phyloP scores from a whole-genome alignment of 2,888 invertebrate species.

The Lasioglossum zephyrum region DNA sequence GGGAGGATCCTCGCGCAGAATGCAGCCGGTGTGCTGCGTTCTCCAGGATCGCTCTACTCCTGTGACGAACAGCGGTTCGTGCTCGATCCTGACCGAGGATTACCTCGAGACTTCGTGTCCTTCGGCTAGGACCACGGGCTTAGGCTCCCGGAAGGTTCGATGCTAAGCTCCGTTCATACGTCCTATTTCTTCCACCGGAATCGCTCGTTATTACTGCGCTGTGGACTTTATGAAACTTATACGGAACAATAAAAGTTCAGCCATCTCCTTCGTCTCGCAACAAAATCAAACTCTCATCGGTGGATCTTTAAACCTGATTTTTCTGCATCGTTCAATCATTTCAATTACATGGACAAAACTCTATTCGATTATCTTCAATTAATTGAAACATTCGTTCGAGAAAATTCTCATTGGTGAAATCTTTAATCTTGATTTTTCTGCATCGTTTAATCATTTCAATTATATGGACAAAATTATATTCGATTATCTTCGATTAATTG shows the following conservation, averaged over 20 bases:
- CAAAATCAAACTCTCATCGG: neutral
- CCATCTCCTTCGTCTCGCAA: neutral
- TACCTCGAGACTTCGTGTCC: conserved; percentile 2
- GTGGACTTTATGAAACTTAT: neutral
- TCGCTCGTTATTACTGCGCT: neutral
- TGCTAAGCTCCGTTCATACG: conserved; percentile 15
- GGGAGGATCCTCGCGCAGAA: conserved; percentile 52
- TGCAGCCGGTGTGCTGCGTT: conserved; percentile 25
- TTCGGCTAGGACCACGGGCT: conserved; percentile 19
- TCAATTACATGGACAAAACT: no score
- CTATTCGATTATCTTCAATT: no score
- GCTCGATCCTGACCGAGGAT: conserved; percentile 27
- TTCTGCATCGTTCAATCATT: no score
- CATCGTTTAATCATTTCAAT: no score
- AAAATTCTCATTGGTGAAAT: neutral
- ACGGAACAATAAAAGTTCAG: neutral
- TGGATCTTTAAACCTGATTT: no score
- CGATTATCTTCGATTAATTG: no score
- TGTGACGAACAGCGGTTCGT: conserved; percentile 25
- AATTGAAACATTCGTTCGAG: no score
- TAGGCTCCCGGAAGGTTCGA: conserved; percentile 14
- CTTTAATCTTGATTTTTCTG: no score
- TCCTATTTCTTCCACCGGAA: conserved; percentile 12
- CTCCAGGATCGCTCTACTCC: conserved; percentile 57
- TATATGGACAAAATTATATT: no score